Evolutionary conservation across 2,888 invertebrate genomes (phyloP).

Genomic region (Anaspis maculata): DNA sequence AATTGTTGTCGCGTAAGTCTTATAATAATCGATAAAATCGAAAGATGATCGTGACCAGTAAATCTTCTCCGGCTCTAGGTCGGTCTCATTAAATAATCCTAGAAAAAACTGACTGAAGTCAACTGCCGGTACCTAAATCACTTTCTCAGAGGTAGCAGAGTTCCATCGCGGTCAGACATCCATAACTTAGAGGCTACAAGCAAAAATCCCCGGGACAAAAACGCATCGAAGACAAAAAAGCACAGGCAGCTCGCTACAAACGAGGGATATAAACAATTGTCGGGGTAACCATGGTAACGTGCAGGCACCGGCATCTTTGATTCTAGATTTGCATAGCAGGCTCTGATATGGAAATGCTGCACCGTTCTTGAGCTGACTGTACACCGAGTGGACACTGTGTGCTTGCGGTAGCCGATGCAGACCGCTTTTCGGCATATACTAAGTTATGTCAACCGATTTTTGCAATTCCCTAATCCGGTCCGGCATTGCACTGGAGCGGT

Average conservation of each 20-base stretch:
- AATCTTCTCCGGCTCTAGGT: slow-evolving; percentile 19
- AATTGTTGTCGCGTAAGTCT: slow-evolving; percentile 12
- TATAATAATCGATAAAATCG: slow-evolving; percentile 10
- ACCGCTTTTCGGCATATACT: slow-evolving; percentile 40
- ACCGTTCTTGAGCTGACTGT: slow-evolving; percentile 35
- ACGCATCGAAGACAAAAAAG: slow-evolving; percentile 33
- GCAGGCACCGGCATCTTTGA: slow-evolving; percentile 40
- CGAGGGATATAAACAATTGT: slow-evolving; percentile 41
- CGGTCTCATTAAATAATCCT: slow-evolving; percentile 32
- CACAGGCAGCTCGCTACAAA: slow-evolving; percentile 37
- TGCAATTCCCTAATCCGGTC: slow-evolving; percentile 28
- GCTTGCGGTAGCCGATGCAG: slow-evolving; percentile 35
- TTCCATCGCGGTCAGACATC: slow-evolving; percentile 29
- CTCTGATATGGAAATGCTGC: slow-evolving; percentile 42
- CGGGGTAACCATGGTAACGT: slow-evolving; percentile 37
- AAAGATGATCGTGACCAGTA: slow-evolving; percentile 26
- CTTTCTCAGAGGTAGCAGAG: slow-evolving; percentile 29
- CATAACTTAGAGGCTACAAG: slow-evolving; percentile 34
- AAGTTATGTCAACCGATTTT: slow-evolving; percentile 40
- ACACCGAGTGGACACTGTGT: slow-evolving; percentile 32
- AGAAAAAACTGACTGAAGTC: slow-evolving; percentile 31
- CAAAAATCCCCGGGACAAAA: slow-evolving; percentile 35
- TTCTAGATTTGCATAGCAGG: slow-evolving; percentile 41
- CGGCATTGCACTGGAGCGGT: slow-evolving; percentile 21
- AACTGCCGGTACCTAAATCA: slow-evolving; percentile 33